Conservation (phyloP, 1,140 invertebrate species). For the Magallana gigas region DNA sequence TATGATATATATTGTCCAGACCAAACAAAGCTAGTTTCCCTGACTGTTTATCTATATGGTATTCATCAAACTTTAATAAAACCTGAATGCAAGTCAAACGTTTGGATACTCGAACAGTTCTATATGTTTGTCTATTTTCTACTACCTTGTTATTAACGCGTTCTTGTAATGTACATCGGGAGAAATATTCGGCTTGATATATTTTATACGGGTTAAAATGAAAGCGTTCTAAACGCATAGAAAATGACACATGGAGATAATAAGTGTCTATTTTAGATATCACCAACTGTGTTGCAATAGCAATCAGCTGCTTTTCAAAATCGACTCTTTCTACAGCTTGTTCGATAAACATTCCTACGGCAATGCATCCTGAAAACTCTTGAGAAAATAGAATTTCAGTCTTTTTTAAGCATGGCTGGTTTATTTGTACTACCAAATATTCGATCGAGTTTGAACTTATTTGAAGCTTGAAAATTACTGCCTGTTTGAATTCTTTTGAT, state of each 20-base stretch:
- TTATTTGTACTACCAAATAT: neutral
- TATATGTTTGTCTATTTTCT: neutral
- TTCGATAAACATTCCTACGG: no score
- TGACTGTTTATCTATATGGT: neutral
- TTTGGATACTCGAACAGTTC: neutral
- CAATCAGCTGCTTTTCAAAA: no score
- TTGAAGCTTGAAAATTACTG: neutral
- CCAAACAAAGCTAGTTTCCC: neutral
- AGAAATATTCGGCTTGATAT: neutral
- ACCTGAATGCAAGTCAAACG: neutral
- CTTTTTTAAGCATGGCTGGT: neutral
- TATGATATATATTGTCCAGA: neutral
- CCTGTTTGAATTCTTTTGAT: neutral
- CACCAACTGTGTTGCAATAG: neutral
- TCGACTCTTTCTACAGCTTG: no score
- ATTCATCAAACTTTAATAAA: neutral
- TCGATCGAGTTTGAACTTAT: neutral
- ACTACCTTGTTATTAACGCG: neutral
- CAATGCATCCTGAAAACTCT: neutral
- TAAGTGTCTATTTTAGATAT: neutral
- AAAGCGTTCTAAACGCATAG: neutral
- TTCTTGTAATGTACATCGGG: neutral
- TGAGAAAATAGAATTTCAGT: neutral
- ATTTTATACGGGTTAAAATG: no score
- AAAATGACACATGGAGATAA: neutral